Base-by-base conservation (phyloP, 2,888 invertebrate species). In the Amiota minor region DNA sequence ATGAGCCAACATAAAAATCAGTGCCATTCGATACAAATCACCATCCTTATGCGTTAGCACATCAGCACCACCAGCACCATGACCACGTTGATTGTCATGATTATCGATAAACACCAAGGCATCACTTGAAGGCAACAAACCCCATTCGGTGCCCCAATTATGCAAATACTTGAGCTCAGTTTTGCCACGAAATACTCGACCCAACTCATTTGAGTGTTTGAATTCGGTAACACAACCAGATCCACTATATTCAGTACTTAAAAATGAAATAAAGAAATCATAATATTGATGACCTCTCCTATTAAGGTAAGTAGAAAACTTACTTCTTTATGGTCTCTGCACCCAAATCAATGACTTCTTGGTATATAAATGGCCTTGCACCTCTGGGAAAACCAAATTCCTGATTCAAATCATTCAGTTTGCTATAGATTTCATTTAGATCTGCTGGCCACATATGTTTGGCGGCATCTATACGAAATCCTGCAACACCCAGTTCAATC, bases 21-120 rank as follows among this genome's bases (percentile, higher is more conserved):
- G 93, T 0, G 96, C 97, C 90, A 91, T 92, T 88, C 93, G 95
- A 89, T 95, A 95, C 9, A 90, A 89, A 79, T 91, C 92, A 0
- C 93, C 45, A 4, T 89, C 86, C 81, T 94, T 94, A 12, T 70
- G 16, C 12, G 74, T 73, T 69, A 79, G 88, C 94, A 92, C 0
- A 93, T 94, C 11, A 94, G 90, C 69, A 94, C 92, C 71, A 86
- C 85, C 75, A 35, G 56, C 46, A 56, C 93, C 93, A 76, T 93
- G 94, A 84, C 97, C 94, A 85, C 97, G 91, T 88, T 96, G 96
- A 86, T 94, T 95, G 88, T 97, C 97, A 85, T 97, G 97, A 89
- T 97, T 97, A 85, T 96, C 96, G 56, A 96, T 92, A 86, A 96
- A 96, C 4, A 94, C 92, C 0, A 96, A 84, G 1, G 95, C 92